Percentiles rank a stretch among this genome's conserved stretches.
Conservation (phyloP, 2,888 invertebrate genomes). For the Agriotes lineatus region DNA sequence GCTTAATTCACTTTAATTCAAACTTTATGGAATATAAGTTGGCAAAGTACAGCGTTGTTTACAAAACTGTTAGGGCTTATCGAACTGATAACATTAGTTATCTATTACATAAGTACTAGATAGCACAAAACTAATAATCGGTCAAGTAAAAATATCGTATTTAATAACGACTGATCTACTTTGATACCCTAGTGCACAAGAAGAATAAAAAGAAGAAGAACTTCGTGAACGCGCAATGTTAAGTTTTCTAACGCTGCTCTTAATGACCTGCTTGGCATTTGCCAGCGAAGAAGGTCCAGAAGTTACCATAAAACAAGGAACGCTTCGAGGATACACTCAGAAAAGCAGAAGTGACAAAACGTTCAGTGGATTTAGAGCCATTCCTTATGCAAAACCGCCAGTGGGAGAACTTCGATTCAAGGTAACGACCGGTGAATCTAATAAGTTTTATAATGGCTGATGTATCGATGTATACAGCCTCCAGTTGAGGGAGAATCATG, state of each 20-base stretch:
- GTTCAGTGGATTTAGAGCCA: conserved; percentile 72
- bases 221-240: too few species aligned
- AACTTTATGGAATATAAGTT: too few species aligned
- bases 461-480: conserved; percentile 74
- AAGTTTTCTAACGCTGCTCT: not conserved
- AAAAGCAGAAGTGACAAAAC: conserved; percentile 70
- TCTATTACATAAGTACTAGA: too few species aligned
- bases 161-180: too few species aligned
- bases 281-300: not conserved
- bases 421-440: conserved; percentile 53
- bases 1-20: too few species aligned
- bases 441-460: too few species aligned
- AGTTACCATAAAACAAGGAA: conserved; percentile 22
- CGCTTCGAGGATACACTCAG: conserved; percentile 53
- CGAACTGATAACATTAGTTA: not conserved
- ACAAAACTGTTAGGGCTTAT: too few species aligned
- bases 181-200: too few species aligned
- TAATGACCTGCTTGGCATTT: not conserved
- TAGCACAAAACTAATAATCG: not conserved
- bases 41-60: too few species aligned
- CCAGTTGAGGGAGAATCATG: conserved; percentile 75
- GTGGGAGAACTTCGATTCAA: conserved; percentile 59
- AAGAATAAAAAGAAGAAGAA: too few species aligned
- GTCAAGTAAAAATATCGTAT: not conserved
- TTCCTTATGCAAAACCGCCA: conserved; percentile 74